Conservation (phyloP, 2,113 vertebrate genomes). For the Corapipo altera region DNA sequence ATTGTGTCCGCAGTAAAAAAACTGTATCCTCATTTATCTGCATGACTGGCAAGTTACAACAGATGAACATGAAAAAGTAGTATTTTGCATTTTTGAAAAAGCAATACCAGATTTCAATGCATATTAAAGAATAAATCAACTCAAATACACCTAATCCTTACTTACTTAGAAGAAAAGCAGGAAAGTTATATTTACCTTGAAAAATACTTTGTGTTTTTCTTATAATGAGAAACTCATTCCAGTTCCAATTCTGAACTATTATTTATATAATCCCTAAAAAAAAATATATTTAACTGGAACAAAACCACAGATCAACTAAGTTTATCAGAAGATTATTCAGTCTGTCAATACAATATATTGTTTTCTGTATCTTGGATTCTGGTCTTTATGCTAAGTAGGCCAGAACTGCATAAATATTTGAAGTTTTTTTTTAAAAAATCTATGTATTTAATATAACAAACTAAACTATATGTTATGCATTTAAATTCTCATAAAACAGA, state of each 20-base stretch:
- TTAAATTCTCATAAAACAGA: not conserved
- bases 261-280: constrained; percentile 26
- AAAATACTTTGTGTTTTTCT: constrained; percentile 36
- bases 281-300: not conserved
- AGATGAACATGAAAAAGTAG: constrained; percentile 17
- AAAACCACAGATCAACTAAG: not conserved
- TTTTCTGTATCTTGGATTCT: not conserved
- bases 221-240: constrained; percentile 41
- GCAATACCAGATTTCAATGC: not conserved
- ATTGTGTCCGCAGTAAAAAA: not conserved
- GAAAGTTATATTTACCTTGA: constrained; percentile 29
- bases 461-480: not conserved
- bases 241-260: not conserved
- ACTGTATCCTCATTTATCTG: not conserved
- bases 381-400: not conserved
- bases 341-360: not conserved
- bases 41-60: not conserved
- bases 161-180: not conserved
- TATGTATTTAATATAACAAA: not conserved
- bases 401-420: not conserved
- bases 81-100: constrained; percentile 38
- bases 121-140: constrained; percentile 31
- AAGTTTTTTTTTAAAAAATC: not conserved
- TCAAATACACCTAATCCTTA: constrained; percentile 42
- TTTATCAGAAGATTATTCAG: not conserved